Percentiles rank a stretch among this genome's conserved stretches.
Evolutionary conservation across 2,797 vertebrate species (phyloP).

Genomic region (Trematomus bernacchii): DNA sequence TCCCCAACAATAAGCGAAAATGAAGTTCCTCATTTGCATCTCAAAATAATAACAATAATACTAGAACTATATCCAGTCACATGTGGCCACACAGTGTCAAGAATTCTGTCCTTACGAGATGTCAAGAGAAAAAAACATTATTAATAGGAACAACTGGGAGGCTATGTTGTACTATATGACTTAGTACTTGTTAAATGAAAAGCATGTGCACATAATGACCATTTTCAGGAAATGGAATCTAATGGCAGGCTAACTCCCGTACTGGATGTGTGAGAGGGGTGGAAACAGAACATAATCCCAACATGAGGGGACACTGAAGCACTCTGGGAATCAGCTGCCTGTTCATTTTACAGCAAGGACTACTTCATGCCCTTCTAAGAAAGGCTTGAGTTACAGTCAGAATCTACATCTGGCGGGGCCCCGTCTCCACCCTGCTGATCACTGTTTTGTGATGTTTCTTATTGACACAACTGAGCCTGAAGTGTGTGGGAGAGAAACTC

Average conservation of each 20-base stretch:
- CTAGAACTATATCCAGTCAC: background rate
- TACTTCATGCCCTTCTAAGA: background rate
- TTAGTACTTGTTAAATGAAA: background rate
- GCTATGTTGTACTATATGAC: background rate
- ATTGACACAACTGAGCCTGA: background rate
- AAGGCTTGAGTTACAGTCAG: background rate
- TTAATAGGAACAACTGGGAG: background rate
- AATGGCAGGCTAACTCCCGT: background rate
- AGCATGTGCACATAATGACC: background rate
- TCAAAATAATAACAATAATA: background rate
- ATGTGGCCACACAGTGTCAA: background rate
- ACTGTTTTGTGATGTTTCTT: slow-evolving; percentile 6
- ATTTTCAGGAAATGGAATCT: background rate
- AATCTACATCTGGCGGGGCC: background rate
- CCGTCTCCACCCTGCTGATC: background rate
- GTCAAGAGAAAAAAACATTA: too few relatives aligned
- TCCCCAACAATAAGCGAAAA: too few relatives aligned
- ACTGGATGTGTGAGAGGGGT: background rate
- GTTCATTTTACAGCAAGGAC: background rate
- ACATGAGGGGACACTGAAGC: background rate
- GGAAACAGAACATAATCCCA: background rate
- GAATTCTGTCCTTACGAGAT: background rate
- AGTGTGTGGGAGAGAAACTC: background rate
- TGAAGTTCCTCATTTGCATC: too few relatives aligned
- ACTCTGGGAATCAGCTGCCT: background rate